Base-by-base conservation (phyloP, 2,797 vertebrate genomes). In the Scyliorhinus canicula region DNA sequence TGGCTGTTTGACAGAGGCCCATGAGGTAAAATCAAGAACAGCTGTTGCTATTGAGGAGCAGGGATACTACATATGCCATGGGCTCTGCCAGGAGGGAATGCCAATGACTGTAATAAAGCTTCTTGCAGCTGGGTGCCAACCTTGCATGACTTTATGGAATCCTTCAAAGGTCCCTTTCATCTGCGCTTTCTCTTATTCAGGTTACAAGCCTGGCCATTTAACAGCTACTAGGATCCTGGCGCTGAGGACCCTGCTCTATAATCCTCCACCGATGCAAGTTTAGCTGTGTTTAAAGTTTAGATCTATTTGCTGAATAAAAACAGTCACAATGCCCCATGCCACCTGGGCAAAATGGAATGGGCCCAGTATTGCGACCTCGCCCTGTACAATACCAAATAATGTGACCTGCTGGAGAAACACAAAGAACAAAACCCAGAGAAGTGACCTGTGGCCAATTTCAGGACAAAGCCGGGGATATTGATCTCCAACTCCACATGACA, bases 21-120 rank as follows among this genome's bases (percentile, higher is more conserved):
- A 24, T 71, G 65, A 69, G 93, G 28, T 50, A 31, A 93, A 93
- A 71, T 71, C 65, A 93, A 93, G 65, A 69, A 47, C 93, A 35
- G 93, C 71, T 93, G 93, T 71, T 67, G 40, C 91, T 50, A 14
- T 28, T 67, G 63, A 71, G 7, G 91, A 69, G 26, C 3, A 69
- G 65, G 35, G 67, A 21, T 69, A 50, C 40, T 28, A 35, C 63
- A 93, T 44, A 50, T 40, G 44, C 65, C n/a, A 50, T 44, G 55
- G 90, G 21, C 24, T 28, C n/a, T 69, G 26, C 63, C 40, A 50
- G 44, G 24, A 90, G 3, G 31, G 65, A 65, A 44, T 31, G 60
- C 57, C 90, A 65, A 44, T 44, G 90, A 93, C 21, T 44, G 57
- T 28, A 88, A 52, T 88, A 16, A 31, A 57, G 12, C n/a, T 21